A percentile compares a stretch with the other conserved stretches of the same genome.
phyloP scores from a whole-genome alignment of 1,140 invertebrate genomes.

The Sinonovacula constricta region DNA sequence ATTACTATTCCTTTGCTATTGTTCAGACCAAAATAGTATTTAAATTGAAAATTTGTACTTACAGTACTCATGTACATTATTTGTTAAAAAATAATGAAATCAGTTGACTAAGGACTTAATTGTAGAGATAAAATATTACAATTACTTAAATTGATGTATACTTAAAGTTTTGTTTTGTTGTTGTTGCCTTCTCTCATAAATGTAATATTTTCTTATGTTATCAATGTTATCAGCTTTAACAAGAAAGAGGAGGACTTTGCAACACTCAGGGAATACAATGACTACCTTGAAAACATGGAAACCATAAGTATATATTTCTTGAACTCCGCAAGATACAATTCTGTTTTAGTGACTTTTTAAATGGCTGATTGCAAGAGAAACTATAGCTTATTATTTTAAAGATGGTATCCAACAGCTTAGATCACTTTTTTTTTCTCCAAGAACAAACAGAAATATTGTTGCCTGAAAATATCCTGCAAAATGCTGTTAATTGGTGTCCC shows the following conservation, averaged over 20 bases:
- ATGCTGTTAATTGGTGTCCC: too few species aligned
- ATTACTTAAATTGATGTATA: not conserved
- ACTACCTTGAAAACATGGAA: constrained; percentile 75
- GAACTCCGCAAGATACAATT: too few species aligned
- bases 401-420: too few species aligned
- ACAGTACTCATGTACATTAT: not conserved
- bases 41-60: not conserved
- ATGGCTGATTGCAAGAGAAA: too few species aligned
- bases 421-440: too few species aligned
- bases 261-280: constrained; percentile 71
- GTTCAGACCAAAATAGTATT: too few species aligned
- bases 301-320: constrained; percentile 71
- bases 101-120: not conserved
- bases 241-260: constrained; percentile 76
- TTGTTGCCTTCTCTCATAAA: not conserved
- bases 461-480: too few species aligned
- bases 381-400: too few species aligned
- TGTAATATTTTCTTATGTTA: too few species aligned
- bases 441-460: too few species aligned
- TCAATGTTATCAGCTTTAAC: constrained; percentile 75
- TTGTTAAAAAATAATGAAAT: not conserved
- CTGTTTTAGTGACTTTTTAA: too few species aligned
- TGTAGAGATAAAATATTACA: not conserved
- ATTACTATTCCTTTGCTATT: too few species aligned
- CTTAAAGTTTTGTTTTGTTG: not conserved